phyloP scores from a whole-genome alignment of 2,113 vertebrate species.

The Cryptoleucopteryx plumbea region DNA sequence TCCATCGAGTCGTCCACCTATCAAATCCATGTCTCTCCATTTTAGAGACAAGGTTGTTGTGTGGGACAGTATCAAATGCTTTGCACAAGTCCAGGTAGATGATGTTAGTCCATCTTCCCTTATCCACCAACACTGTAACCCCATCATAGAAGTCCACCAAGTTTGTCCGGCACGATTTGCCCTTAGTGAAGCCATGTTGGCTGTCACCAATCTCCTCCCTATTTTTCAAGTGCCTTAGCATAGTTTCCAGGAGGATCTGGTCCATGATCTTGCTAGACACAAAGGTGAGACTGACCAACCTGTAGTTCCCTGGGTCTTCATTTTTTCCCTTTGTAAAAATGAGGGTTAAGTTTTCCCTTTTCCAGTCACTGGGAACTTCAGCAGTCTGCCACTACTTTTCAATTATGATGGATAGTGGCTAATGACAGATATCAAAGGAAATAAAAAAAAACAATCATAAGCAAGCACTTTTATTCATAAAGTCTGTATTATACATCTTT shows the following conservation, averaged over 20 bases:
- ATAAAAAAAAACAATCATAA: not conserved
- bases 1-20: no score
- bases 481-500: not conserved
- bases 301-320: not conserved
- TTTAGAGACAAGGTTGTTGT: not conserved
- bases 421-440: not conserved
- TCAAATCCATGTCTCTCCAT: not conserved
- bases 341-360: not conserved
- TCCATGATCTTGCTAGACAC: not conserved
- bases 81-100: not conserved
- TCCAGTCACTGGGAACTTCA: not conserved
- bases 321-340: not conserved
- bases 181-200: not conserved
- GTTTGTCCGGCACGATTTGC: not conserved
- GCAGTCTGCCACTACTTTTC: not conserved
- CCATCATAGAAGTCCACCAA: not conserved
- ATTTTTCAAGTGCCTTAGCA: not conserved
- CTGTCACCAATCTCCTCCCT: not conserved
- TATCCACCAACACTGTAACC: not conserved
- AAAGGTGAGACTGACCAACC: not conserved
- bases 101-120: rapidly evolving
- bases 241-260: not conserved
- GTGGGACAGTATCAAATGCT: not conserved
- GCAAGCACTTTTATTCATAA: not conserved
- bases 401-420: not conserved